phyloP scores from a whole-genome alignment of 2,797 vertebrate species.

The Tenualosa thibaudeaui region DNA sequence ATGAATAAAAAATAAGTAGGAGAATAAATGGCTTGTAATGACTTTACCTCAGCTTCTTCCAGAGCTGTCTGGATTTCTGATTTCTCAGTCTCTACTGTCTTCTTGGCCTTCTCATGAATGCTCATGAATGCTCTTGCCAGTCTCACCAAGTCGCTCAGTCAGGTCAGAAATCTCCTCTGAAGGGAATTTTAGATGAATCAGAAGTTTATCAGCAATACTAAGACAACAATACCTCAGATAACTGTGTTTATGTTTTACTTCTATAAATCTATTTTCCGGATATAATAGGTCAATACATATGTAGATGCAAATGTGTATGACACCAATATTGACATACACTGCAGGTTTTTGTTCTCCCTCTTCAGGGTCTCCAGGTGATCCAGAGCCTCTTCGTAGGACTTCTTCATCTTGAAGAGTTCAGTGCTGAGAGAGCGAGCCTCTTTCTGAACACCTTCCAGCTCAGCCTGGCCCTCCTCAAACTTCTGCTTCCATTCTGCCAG shows the following conservation, averaged over 20 bases:
- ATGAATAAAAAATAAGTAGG: not conserved
- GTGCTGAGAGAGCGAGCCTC: constrained; percentile 32
- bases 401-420: constrained; percentile 80
- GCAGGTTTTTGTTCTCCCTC: constrained; percentile 49
- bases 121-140: constrained; percentile 83
- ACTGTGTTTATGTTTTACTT: too few species aligned
- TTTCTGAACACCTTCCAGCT: constrained; percentile 59
- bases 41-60: constrained; percentile 84
- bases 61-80: constrained; percentile 81
- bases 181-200: too few species aligned
- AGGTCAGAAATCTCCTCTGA: constrained; percentile 89
- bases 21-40: not conserved
- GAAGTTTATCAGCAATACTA: too few species aligned
- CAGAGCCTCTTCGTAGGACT: constrained; percentile 56
- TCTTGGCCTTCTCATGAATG: constrained; percentile 85
- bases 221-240: too few species aligned
- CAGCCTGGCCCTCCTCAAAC: constrained; percentile 82
- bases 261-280: too few species aligned
- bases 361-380: constrained; percentile 40
- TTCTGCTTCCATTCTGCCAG: constrained; percentile 85
- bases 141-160: constrained; percentile 83
- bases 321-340: constrained; percentile 31
- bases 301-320: not conserved
- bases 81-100: constrained; percentile 82
- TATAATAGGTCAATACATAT: too few species aligned